phyloP scores from a whole-genome alignment of 2,888 invertebrate species.

The Hirtodrosophila cameraria region DNA sequence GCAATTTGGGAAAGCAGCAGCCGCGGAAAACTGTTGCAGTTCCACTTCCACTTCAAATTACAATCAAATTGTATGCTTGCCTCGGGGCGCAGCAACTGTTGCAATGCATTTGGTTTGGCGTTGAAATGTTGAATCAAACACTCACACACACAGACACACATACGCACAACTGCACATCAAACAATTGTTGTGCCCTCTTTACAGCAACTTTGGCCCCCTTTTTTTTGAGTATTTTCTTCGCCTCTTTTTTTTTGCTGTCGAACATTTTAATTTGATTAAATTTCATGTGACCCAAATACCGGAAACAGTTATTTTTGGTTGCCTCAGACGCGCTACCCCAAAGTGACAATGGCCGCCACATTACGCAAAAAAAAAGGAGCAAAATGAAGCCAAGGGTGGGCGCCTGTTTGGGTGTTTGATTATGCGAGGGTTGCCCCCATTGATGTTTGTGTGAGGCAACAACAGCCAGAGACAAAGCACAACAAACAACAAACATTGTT shows the following conservation, averaged over 20 bases:
- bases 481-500: slow-evolving; percentile 38
- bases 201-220: slow-evolving; percentile 41
- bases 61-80: slow-evolving; percentile 56
- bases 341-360: slow-evolving; percentile 77
- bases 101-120: slow-evolving; percentile 40
- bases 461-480: slow-evolving; percentile 49
- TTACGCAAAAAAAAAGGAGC: slow-evolving; percentile 34
- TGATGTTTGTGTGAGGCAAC: slow-evolving; percentile 19
- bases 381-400: slow-evolving; percentile 38
- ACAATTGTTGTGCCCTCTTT: slow-evolving; percentile 54
- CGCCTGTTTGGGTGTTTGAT: slow-evolving; percentile 24
- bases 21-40: slow-evolving; percentile 46
- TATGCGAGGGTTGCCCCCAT: slow-evolving; percentile 46
- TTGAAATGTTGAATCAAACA: slow-evolving; percentile 36
- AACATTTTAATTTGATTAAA: slow-evolving; percentile 82
- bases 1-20: slow-evolving; percentile 12
- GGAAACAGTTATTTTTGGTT: slow-evolving; percentile 77
- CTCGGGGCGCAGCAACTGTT: slow-evolving; percentile 57
- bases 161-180: slow-evolving; percentile 48
- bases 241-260: slow-evolving; percentile 42
- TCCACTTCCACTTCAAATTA: slow-evolving; percentile 56
- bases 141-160: slow-evolving; percentile 13
- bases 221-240: slow-evolving; percentile 13
- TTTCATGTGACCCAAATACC: slow-evolving; percentile 81
- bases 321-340: slow-evolving; percentile 66